Evolutionary conservation across 2,113 vertebrate species (phyloP), one percentile per base, ranked within the genome.

Genomic region (Bubo blakistoni): DNA sequence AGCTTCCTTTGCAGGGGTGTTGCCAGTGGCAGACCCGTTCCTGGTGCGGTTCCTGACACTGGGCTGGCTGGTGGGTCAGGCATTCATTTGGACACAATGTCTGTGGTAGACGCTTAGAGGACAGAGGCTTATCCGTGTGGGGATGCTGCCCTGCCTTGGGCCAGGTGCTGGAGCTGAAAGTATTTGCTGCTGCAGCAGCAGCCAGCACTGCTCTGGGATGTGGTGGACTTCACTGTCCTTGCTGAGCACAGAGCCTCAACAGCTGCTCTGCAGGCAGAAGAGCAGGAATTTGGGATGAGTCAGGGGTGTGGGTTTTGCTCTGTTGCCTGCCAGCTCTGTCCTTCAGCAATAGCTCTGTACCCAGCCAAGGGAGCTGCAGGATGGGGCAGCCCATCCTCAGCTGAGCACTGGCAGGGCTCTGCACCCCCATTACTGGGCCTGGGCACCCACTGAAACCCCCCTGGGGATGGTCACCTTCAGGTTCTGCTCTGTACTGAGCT

Each of bases 131-230:
- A 42, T 21, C n/a, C 10, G 2, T 3, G 6, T 0, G 1, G 57
- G 36, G 79, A 30, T 40, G 44, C 36, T 83, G 40, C 11, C 25
- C 58, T 82, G 74, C 6, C 51, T 65, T 34, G 55, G 34, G 18
- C 47, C 0, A 5, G 61, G 16, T 61, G 18, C 69, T 58, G 52
- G 16, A 62, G 13, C 71, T 74, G 13, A 77, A 62, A 76, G 22
- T 0, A 0, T 15, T 22, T 4, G 4, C 8, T 63, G 2, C 11
- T 2, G 13, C 54, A 16, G 52, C 34, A 49, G 52, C 36, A 72
- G 61, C 32, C 86, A 46, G 63, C 1, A 2, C 42, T 32, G 46
- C 34, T 80, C 18, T 3, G 14, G 80, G 29, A 11, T 72, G 66
- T 22, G 2, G 3, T 52, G 76, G 49, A 8, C 66, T 91, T 58